A percentile compares a stretch with the other conserved stretches of the same genome.
Conservation (phyloP, 2,797 vertebrate species). For the Poecilia velifera region DNA sequence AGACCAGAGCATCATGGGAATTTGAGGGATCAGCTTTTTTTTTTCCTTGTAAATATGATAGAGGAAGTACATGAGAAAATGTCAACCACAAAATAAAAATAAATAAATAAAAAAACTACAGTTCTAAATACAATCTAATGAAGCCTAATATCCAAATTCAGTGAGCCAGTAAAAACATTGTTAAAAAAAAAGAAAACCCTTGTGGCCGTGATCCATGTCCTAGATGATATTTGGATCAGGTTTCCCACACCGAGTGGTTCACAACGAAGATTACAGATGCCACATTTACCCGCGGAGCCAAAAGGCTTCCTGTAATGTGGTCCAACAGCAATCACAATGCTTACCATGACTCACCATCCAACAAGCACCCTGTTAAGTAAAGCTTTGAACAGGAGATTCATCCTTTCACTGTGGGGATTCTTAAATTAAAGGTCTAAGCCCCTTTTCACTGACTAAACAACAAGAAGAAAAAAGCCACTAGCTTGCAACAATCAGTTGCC, state of each 20-base stretch:
- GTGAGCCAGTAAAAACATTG: not conserved
- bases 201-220: not conserved
- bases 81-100: not conserved
- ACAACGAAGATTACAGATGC: constrained; percentile 17
- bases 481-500: constrained; percentile 33
- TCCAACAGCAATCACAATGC: constrained; percentile 47
- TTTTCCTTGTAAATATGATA: not conserved
- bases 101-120: too few relatives aligned
- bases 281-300: constrained; percentile 21
- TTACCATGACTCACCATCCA: constrained; percentile 45
- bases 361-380: constrained; percentile 27
- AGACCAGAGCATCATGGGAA: not conserved
- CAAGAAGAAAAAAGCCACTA: constrained; percentile 13
- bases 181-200: too few relatives aligned
- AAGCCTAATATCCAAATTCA: not conserved
- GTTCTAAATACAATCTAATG: not conserved
- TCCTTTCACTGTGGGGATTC: constrained; percentile 47
- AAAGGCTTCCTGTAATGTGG: constrained; percentile 41
- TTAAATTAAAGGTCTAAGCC: constrained; percentile 39
- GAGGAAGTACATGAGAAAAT: not conserved
- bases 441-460: constrained; percentile 38
- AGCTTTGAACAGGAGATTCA: constrained; percentile 35
- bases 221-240: constrained; percentile 22
- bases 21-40: constrained; percentile 6
- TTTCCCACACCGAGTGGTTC: constrained; percentile 17